These are phyloP conservation scores for Copidosoma aretas DNA, from an alignment of 2,888 invertebrate genomes.

Conservation along the genomic window DNA sequence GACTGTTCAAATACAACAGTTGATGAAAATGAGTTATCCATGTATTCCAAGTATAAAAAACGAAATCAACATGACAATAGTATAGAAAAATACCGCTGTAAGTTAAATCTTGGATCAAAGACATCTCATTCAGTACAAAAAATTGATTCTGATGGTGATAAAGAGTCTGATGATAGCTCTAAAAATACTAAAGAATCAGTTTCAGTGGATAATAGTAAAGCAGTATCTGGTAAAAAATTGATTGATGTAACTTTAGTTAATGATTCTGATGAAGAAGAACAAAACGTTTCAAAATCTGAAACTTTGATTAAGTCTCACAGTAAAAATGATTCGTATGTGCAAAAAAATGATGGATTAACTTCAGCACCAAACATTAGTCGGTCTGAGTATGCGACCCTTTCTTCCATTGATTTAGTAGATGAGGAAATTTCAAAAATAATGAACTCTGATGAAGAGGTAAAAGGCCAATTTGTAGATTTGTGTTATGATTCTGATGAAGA, in stretches of 20 bases:
- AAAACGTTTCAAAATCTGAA: background rate
- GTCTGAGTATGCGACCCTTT: constrained; percentile 13
- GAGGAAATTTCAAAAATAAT: constrained; percentile 7
- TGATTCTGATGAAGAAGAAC: constrained; percentile 36
- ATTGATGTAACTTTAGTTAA: constrained; percentile 32
- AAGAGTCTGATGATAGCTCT: background rate
- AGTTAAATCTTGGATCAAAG: constrained; percentile 33
- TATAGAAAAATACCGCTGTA: constrained; percentile 51
- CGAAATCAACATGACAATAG: constrained; percentile 50
- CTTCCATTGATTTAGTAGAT: constrained; percentile 3
- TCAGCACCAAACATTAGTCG: background rate
- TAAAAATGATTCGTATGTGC: background rate
- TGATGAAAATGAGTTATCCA: constrained; percentile 1
- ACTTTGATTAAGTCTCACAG: background rate
- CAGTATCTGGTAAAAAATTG: constrained; percentile 7
- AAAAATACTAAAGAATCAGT: background rate
- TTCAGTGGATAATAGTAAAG: background rate
- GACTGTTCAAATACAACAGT: constrained; percentile 19
- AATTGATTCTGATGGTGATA: background rate
- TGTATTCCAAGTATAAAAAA: constrained; percentile 49
- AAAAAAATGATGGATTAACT: background rate
- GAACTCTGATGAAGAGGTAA: constrained; percentile 6
- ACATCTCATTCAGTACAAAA: background rate
- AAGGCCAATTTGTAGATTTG: constrained; percentile 22
- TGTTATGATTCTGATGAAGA: constrained; percentile 30